phyloP scores from a whole-genome alignment of 2,888 invertebrate genomes.

The Oscheius sp. region DNA sequence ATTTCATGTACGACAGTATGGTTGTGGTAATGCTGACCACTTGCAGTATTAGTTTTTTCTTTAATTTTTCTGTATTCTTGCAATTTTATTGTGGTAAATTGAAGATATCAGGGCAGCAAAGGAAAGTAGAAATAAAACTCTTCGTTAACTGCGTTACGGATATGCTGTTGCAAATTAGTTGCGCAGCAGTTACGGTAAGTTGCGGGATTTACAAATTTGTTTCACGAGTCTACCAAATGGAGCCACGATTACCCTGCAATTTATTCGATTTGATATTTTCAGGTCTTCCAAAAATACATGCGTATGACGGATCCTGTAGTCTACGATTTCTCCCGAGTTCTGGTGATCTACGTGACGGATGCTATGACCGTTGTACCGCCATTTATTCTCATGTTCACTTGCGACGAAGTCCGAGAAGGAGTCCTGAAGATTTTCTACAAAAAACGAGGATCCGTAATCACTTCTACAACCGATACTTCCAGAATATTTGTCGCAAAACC shows the following conservation, averaged over 20 bases:
- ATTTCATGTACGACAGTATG: not conserved
- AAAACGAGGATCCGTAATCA: not conserved
- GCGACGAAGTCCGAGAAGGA: not conserved
- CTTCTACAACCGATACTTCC: not conserved
- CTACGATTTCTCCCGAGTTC: not conserved
- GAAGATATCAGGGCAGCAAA: not conserved
- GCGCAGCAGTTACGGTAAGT: not conserved
- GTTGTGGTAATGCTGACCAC: not conserved
- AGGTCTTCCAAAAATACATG: not conserved
- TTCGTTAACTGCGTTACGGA: conserved; percentile 3
- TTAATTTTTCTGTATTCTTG: conserved; percentile 4
- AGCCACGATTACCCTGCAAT: too few relatives aligned
- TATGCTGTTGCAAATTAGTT: not conserved
- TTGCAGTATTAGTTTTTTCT: conserved; percentile 5
- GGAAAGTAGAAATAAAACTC: not conserved
- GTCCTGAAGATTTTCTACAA: not conserved
- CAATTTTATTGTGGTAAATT: conserved; percentile 1
- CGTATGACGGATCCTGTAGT: not conserved
- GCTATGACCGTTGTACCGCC: conserved; percentile 4
- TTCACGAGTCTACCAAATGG: too few relatives aligned
- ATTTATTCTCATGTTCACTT: conserved; percentile 15
- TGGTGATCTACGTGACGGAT: not conserved
- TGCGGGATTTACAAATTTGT: too few relatives aligned
- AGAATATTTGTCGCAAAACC: not conserved
- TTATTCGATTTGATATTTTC: not conserved